Base-by-base conservation (phyloP, 2,797 vertebrate genomes). In the Alectoris magna region DNA sequence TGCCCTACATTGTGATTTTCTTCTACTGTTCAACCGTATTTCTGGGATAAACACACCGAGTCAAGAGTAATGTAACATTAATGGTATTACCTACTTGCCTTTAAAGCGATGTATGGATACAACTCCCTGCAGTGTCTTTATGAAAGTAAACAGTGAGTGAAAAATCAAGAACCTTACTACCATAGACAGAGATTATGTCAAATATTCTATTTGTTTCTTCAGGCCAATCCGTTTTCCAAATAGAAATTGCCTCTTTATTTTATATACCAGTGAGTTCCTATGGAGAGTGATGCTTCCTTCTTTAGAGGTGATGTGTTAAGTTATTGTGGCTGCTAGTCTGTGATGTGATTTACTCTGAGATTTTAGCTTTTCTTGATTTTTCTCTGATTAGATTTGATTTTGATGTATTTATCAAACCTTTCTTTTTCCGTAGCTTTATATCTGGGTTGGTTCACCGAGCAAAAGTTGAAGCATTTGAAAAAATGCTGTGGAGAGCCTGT, bases 401-500 rank as follows among this genome's bases (percentile, higher is more conserved):
- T 70, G 43, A 9, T 38, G 86, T 64, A 4, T 13, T 62, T 75
- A 88, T 68, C 26, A 41, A 7, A 2, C 31, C 49, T 87, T 31
- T 67, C 6, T 78, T 66, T 95, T 93, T 76, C 87, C 70, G 1
- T 29, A 99, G 99, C 27, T 99, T 99, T 90, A 96, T 99, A 63
- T 99, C 99, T 5, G 99, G 99, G 15, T 98, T 99, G 63, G 99
- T 99, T 97, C 98, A 98, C 94, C 97, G 98, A 93, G 98, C 98
- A 82, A 99, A 99, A 97, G 98, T 99, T 21, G 98, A 99, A 96
- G 99, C 99, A 3, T 99, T 99, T 93, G 99, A 99, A 94, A 98
- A 98, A 76, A 99, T 99, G 98, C 89, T 99, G 84, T 99, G 99
- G 99, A 96, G 99, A 64, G 99, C 98, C 66, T 99, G 99, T 89